Conservation (phyloP, 2,113 vertebrate genomes). For the Aldabrachelys gigantea region DNA sequence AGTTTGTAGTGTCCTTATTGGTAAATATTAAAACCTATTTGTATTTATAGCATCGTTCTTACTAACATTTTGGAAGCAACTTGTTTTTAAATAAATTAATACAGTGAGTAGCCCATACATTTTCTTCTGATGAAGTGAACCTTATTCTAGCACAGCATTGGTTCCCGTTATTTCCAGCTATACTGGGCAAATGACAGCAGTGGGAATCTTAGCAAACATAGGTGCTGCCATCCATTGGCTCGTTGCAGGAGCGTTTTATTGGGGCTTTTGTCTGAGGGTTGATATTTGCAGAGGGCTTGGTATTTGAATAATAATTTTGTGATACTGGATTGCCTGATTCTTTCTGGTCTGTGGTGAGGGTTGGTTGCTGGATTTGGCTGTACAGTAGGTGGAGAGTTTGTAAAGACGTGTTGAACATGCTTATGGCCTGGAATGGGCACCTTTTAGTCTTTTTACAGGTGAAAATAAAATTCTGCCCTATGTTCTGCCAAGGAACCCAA, state of each 20-base stretch:
- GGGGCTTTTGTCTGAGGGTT: not conserved
- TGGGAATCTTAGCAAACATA: accelerated
- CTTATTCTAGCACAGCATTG: accelerated
- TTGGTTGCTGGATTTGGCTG: not conserved
- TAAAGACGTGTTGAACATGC: no score
- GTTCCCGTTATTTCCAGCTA: not conserved
- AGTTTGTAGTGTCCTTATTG: not conserved
- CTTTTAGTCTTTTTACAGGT: no score
- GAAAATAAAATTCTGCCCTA: not conserved
- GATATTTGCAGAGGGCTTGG: accelerated
- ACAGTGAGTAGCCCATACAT: not conserved
- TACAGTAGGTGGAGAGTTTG: not conserved
- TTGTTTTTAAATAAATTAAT: not conserved
- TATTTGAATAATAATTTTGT: not conserved
- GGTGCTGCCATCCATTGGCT: not conserved
- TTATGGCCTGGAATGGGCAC: no score
- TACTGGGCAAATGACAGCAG: not conserved
- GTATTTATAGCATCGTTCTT: not conserved
- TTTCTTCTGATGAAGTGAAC: not conserved
- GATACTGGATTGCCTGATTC: not conserved
- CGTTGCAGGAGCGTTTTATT: not conserved
- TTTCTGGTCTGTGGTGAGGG: not conserved
- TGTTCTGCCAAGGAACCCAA: no score
- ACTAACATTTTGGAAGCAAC: accelerated
- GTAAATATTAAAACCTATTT: not conserved